These are phyloP conservation scores for Thomomys bottae DNA, from an alignment of 2,113 vertebrate genomes.

Conservation along the genomic window DNA sequence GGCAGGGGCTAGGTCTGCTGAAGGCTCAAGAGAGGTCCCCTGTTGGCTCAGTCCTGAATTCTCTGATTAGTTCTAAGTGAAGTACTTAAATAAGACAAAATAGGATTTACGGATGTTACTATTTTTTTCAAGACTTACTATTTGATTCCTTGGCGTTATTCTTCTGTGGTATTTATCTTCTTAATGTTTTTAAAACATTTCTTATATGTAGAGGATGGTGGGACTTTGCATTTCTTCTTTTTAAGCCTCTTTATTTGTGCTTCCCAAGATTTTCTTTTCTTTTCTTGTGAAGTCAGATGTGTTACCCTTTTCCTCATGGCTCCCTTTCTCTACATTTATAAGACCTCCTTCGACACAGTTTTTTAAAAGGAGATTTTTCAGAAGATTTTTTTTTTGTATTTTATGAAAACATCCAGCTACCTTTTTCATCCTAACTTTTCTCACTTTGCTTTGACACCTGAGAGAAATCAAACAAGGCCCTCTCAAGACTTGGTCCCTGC, in stretches of 20 bases:
- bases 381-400: not conserved
- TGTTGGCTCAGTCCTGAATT: not conserved
- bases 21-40: too few relatives aligned
- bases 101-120: not conserved
- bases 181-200: not conserved
- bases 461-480: not conserved
- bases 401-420: not conserved
- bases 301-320: not conserved
- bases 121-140: not conserved
- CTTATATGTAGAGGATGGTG: not conserved
- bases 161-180: not conserved
- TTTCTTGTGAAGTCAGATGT: not conserved
- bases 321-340: not conserved
- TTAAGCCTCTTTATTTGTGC: not conserved
- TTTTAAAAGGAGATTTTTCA: not conserved
- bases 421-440: not conserved
- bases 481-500: fast-evolving
- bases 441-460: not conserved
- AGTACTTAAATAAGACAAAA: not conserved
- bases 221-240: not conserved
- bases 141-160: not conserved
- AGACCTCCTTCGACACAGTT: not conserved
- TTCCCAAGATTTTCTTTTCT: not conserved
- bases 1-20: not conserved
- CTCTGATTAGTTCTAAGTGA: not conserved